These are phyloP conservation scores for Zalophus californianus DNA, from an alignment of 2,797 vertebrate species.

Conservation along the genomic window DNA sequence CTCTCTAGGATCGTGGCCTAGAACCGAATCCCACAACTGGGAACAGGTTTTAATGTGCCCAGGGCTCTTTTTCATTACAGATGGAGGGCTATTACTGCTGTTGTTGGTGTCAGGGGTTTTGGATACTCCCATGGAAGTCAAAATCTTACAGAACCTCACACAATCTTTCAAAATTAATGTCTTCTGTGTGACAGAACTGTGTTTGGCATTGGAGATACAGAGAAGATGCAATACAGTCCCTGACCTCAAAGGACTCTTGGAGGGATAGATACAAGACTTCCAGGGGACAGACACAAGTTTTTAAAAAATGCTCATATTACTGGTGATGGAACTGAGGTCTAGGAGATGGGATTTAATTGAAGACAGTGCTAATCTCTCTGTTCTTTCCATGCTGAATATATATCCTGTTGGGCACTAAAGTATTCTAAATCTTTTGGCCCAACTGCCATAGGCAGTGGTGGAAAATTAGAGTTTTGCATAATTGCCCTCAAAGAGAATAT, in stretches of 20 bases:
- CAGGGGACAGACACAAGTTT: not conserved
- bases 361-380: slow-evolving; percentile 16
- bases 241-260: not conserved
- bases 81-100: not conserved
- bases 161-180: slow-evolving; percentile 45
- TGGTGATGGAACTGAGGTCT: not conserved
- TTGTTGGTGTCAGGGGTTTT: not conserved
- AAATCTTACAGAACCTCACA: not conserved
- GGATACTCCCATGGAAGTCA: not conserved
- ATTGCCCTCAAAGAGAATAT: slow-evolving; percentile 45
- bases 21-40: not conserved
- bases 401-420: slow-evolving; percentile 12
- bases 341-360: slow-evolving; percentile 13
- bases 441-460: slow-evolving; percentile 13
- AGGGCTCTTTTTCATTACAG: not conserved
- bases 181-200: slow-evolving; percentile 12
- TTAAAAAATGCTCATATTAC: not conserved
- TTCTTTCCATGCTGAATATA: slow-evolving; percentile 28
- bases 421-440: slow-evolving; percentile 27
- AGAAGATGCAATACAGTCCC: not conserved
- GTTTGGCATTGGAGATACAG: not conserved
- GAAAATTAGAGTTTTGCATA: slow-evolving; percentile 42
- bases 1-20: not conserved
- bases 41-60: not conserved
- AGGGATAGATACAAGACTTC: not conserved